Conservation (phyloP, 2,113 vertebrate species). For the Trinectes maculatus region DNA sequence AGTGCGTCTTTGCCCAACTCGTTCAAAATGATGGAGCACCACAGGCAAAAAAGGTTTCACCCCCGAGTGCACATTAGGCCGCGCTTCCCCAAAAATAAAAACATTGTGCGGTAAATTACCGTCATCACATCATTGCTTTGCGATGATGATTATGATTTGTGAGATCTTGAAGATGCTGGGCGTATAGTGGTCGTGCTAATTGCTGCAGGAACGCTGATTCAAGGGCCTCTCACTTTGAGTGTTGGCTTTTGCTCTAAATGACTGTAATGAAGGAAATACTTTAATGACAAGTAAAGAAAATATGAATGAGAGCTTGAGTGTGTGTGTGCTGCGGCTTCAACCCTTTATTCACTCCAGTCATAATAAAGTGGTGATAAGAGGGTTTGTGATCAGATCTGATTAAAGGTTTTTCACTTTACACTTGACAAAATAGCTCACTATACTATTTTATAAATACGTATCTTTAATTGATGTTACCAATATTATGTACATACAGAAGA, state of each 20-base stretch:
- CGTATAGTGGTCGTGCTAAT: conserved; percentile 35
- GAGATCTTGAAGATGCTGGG: conserved; percentile 36
- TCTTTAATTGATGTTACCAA: too few species aligned
- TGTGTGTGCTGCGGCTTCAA: background rate
- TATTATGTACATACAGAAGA: too few species aligned
- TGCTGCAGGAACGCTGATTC: conserved; percentile 48
- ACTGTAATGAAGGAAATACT: conserved; percentile 20
- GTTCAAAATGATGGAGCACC: background rate
- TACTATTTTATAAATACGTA: too few species aligned
- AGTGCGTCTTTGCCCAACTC: background rate
- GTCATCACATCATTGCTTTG: conserved; percentile 18
- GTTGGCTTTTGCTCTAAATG: conserved; percentile 23
- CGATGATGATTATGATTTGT: conserved; percentile 42
- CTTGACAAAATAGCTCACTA: too few species aligned
- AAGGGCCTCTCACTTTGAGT: conserved; percentile 38
- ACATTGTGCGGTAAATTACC: conserved; percentile 41
- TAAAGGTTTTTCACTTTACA: too few species aligned
- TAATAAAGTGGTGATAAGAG: background rate
- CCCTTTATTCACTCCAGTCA: background rate
- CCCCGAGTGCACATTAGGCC: background rate
- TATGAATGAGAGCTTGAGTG: background rate
- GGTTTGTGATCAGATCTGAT: background rate
- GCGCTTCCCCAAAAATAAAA: conserved; percentile 1
- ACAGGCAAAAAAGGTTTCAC: conserved; percentile 5
- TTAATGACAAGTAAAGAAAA: background rate